phyloP scores from a whole-genome alignment of 2,797 vertebrate genomes.

The Podarcis siculus region DNA sequence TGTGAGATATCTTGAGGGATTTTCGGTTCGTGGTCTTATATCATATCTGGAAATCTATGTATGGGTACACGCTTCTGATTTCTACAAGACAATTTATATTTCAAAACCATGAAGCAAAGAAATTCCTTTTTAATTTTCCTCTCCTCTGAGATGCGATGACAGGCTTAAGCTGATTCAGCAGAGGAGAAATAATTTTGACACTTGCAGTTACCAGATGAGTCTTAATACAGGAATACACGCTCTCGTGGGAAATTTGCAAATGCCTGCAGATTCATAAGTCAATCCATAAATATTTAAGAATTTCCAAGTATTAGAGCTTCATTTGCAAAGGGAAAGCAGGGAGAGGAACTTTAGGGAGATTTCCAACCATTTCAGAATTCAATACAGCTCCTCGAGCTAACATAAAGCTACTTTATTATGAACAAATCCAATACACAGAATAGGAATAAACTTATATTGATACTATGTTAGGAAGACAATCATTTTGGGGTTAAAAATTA shows the following conservation, averaged over 20 bases:
- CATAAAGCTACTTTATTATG: slow-evolving; percentile 9
- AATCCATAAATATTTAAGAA: slow-evolving; percentile 66
- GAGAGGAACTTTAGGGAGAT: neutral
- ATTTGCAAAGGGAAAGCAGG: slow-evolving; percentile 45
- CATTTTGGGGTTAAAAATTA: neutral
- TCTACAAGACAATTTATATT: slow-evolving; percentile 43
- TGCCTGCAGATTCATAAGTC: slow-evolving; percentile 65
- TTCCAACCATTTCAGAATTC: slow-evolving; percentile 31
- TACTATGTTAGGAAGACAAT: neutral
- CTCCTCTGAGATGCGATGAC: slow-evolving; percentile 62
- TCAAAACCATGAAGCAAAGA: slow-evolving; percentile 46
- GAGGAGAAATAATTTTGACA: slow-evolving; percentile 74
- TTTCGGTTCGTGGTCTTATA: neutral
- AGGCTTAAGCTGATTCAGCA: slow-evolving; percentile 71
- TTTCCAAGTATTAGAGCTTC: slow-evolving; percentile 47
- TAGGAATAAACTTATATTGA: slow-evolving; percentile 26
- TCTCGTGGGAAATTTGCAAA: slow-evolving; percentile 65
- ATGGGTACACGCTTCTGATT: slow-evolving; percentile 32
- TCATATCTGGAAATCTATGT: neutral
- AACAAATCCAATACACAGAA: slow-evolving; percentile 24
- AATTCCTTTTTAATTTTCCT: slow-evolving; percentile 69
- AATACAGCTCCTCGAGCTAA: slow-evolving; percentile 3
- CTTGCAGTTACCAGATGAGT: slow-evolving; percentile 67
- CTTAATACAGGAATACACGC: slow-evolving; percentile 68
- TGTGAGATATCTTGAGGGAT: neutral